A percentile compares a stretch with the other conserved stretches of the same genome.
Evolutionary conservation across 2,888 invertebrate species (phyloP).

Genomic region (Julus scanicus): DNA sequence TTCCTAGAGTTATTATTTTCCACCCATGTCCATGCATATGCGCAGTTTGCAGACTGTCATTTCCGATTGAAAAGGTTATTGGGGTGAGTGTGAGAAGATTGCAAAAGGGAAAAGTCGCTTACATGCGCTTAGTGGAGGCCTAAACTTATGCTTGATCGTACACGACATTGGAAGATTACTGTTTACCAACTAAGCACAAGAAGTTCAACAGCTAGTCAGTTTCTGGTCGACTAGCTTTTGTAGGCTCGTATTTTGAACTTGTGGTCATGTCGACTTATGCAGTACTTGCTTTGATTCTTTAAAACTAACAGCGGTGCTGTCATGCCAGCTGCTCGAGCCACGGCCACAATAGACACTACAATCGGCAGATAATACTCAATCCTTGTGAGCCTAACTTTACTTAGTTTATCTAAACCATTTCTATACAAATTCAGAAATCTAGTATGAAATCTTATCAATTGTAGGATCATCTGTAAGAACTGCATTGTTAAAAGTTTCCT

Average conservation of each 20-base stretch:
- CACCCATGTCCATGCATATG: not conserved
- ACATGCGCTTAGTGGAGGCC: conserved; percentile 36
- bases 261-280: conserved; percentile 40
- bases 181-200: conserved; percentile 43
- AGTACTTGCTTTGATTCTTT: not conserved
- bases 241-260: conserved; percentile 32
- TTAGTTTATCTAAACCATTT: too few relatives aligned
- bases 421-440: too few relatives aligned
- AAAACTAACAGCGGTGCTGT: not conserved
- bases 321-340: not conserved
- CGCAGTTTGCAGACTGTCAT: not conserved
- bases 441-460: too few relatives aligned
- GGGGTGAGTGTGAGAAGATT: conserved; percentile 45
- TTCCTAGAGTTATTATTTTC: not conserved
- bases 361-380: too few relatives aligned
- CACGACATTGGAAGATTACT: conserved; percentile 37
- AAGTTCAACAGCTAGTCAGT: conserved; percentile 45
- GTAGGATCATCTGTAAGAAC: too few relatives aligned
- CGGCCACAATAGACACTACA: not conserved
- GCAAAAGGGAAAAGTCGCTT: conserved; percentile 41
- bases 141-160: conserved; percentile 44
- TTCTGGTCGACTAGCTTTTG: conserved; percentile 27
- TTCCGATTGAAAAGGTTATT: conserved; percentile 36
- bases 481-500: too few relatives aligned
- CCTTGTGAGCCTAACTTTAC: too few relatives aligned